These are phyloP conservation scores for Drosophila suzukii DNA, from an alignment of 1,140 invertebrate species.

Conservation along the genomic window DNA sequence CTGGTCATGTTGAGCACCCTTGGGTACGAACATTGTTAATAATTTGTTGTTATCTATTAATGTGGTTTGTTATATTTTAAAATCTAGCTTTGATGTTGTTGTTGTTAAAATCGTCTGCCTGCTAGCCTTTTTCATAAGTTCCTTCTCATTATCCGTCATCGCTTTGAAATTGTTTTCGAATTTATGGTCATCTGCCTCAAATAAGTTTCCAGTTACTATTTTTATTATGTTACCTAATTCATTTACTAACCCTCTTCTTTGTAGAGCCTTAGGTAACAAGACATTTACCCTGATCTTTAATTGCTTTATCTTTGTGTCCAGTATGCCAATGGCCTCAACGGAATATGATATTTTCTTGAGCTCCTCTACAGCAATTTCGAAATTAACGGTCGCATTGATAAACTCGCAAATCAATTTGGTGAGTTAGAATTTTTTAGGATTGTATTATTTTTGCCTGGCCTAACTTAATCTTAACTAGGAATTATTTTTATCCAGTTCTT, in stretches of 20 bases:
- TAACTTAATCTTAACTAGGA: too few relatives aligned
- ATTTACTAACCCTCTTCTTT: not conserved
- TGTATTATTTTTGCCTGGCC: too few relatives aligned
- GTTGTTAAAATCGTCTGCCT: not conserved
- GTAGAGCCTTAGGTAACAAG: not conserved
- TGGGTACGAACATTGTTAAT: not conserved
- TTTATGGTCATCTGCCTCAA: not conserved
- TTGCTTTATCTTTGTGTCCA: not conserved
- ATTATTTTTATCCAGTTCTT: too few relatives aligned
- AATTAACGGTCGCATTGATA: too few relatives aligned
- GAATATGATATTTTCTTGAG: not conserved
- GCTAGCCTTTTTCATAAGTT: not conserved
- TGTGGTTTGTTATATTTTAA: not conserved
- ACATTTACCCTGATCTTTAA: not conserved
- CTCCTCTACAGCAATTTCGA: too few relatives aligned
- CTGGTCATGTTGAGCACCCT: too few relatives aligned
- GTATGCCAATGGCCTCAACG: slow-evolving; percentile 1
- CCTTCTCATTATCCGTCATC: not conserved
- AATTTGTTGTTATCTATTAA: slow-evolving; percentile 1
- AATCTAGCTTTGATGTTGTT: not conserved
- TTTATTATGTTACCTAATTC: not conserved
- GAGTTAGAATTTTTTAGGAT: too few relatives aligned
- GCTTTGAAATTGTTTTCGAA: not conserved
- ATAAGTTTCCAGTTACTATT: not conserved
- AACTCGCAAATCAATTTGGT: too few relatives aligned